Evolutionary conservation across 2,113 vertebrate species (phyloP).

Genomic region (Dinomys branickii): DNA sequence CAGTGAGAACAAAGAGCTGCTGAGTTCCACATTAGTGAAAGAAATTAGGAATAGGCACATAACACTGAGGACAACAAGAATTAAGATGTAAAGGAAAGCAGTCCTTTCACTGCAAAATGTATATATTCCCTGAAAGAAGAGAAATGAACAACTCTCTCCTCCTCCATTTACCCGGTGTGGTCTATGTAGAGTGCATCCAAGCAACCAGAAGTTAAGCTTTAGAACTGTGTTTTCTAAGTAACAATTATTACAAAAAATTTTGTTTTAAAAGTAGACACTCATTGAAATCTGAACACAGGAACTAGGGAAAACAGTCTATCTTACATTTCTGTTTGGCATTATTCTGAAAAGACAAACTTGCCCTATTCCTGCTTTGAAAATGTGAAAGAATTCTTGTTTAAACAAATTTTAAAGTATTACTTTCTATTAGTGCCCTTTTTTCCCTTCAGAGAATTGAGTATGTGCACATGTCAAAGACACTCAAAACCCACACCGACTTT

Average conservation of each 20-base stretch:
- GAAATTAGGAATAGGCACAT: constrained; percentile 60
- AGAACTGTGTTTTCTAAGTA: constrained; percentile 43
- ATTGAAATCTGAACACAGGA: background rate
- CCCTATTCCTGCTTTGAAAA: constrained; percentile 31
- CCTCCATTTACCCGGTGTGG: background rate
- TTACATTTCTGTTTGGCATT: constrained; percentile 31
- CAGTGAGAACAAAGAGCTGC: constrained; percentile 88
- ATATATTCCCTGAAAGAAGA: background rate
- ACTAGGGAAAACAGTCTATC: background rate
- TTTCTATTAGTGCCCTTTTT: background rate
- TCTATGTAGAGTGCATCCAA: constrained; percentile 19
- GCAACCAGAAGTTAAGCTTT: constrained; percentile 51
- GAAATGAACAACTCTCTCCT: constrained; percentile 11
- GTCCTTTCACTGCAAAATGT: constrained; percentile 37
- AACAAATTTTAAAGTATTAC: constrained; percentile 36
- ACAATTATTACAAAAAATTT: background rate
- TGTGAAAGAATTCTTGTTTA: constrained; percentile 16
- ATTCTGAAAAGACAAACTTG: constrained; percentile 41
- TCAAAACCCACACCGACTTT: constrained; percentile 47
- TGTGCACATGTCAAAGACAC: background rate
- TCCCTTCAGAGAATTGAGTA: background rate
- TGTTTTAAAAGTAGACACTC: constrained; percentile 30
- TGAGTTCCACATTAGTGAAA: constrained; percentile 60
- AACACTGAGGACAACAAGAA: constrained; percentile 46
- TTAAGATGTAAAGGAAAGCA: constrained; percentile 47